phyloP scores from a whole-genome alignment of 2,888 invertebrate genomes.

The Pinctada fucata region DNA sequence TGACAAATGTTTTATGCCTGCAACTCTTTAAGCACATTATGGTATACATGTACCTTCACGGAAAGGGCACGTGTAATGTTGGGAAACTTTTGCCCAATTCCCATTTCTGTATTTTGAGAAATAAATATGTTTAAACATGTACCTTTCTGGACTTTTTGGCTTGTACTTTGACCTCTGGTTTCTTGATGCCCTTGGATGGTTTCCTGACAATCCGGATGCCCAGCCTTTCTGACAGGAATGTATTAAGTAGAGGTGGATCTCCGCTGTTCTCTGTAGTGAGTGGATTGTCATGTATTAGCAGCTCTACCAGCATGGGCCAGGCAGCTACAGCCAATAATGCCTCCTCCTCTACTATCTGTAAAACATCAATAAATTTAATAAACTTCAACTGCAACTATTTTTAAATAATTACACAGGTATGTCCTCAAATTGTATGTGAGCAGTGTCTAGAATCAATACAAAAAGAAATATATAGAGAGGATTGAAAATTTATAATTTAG shows the following conservation, averaged over 20 bases:
- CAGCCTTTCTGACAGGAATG: constrained; percentile 72
- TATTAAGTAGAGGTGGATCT: constrained; percentile 72
- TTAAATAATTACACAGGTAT: too few species aligned
- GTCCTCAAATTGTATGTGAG: too few species aligned
- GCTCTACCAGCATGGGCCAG: constrained; percentile 74
- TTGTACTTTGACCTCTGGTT: constrained; percentile 61
- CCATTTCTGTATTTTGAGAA: too few species aligned
- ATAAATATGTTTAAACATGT: constrained; percentile 12
- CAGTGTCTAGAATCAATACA: too few species aligned
- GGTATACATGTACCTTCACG: too few species aligned
- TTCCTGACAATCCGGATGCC: constrained; percentile 67
- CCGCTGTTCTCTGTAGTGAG: constrained; percentile 69
- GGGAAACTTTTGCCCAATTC: too few species aligned
- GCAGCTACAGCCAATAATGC: constrained; percentile 73
- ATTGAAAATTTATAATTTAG: too few species aligned
- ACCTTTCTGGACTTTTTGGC: constrained; percentile 60
- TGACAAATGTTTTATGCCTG: too few species aligned
- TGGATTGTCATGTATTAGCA: constrained; percentile 73
- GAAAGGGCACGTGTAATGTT: too few species aligned
- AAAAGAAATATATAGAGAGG: too few species aligned
- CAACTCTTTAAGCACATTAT: too few species aligned
- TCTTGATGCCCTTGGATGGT: constrained; percentile 50
- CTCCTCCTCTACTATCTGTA: constrained; percentile 72
- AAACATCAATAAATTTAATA: background rate
- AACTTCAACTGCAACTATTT: too few species aligned